Percentiles rank a stretch among this genome's conserved stretches.
phyloP scores from a whole-genome alignment of 2,113 vertebrate genomes.

The Dolichallabes microphthalmus region DNA sequence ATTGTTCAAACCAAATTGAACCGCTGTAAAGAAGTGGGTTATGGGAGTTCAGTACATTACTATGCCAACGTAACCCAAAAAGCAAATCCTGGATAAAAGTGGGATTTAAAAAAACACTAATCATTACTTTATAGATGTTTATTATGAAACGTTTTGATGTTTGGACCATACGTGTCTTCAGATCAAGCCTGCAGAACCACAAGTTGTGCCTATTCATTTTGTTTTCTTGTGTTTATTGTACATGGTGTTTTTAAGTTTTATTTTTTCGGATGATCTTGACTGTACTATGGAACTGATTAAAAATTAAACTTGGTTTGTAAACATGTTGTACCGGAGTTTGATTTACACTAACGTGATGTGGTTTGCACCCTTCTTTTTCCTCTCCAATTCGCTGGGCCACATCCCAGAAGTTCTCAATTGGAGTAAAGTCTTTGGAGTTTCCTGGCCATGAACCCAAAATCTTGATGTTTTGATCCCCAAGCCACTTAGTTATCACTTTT shows the following conservation, averaged over 20 bases:
- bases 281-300: conserved; percentile 47
- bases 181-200: conserved; percentile 47
- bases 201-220: conserved; percentile 56
- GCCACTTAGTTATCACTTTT: too few relatives aligned
- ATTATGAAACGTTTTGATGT: conserved; percentile 21
- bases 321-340: conserved; percentile 58
- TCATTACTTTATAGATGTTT: conserved; percentile 7
- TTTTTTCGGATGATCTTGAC: conserved; percentile 43
- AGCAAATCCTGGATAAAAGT: background rate
- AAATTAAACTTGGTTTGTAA: conserved; percentile 66
- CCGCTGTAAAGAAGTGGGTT: background rate
- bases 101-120: background rate
- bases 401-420: too few relatives aligned
- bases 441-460: too few relatives aligned
- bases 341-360: conserved; percentile 12
- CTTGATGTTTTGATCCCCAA: too few relatives aligned
- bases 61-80: background rate
- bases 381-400: too few relatives aligned
- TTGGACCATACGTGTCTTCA: conserved; percentile 43
- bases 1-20: conserved; percentile 7
- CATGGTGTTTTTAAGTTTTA: conserved; percentile 40
- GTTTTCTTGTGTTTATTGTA: conserved; percentile 52
- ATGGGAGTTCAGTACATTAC: background rate
- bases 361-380: too few relatives aligned
- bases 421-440: too few relatives aligned